phyloP scores from a whole-genome alignment of 1,140 invertebrate species.

The Penaeus japonicus region DNA sequence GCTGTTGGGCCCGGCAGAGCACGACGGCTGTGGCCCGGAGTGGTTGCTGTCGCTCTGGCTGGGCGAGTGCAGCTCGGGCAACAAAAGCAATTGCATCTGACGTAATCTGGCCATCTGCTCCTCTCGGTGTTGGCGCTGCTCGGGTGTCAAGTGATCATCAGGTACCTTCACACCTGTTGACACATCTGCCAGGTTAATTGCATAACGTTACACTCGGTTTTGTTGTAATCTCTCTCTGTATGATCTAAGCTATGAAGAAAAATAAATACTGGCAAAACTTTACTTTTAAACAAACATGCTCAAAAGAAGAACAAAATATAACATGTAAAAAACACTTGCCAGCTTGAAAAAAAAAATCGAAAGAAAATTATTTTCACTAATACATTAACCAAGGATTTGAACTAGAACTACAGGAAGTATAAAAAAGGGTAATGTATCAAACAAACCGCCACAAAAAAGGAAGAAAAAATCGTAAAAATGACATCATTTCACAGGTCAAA shows the following conservation, averaged over 20 bases:
- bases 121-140: constrained; percentile 92
- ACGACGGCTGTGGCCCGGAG: constrained; percentile 22
- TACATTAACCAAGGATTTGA: too few species aligned
- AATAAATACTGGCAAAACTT: background rate
- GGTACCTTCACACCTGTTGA: constrained; percentile 68
- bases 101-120: constrained; percentile 88
- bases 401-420: background rate
- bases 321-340: background rate
- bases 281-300: background rate
- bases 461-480: background rate
- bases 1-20: background rate
- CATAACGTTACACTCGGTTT: too few species aligned
- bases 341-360: background rate
- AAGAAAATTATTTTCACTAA: background rate
- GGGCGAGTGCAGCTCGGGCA: constrained; percentile 75
- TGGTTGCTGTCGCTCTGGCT: constrained; percentile 25
- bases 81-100: constrained; percentile 92
- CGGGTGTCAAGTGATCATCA: constrained; percentile 95
- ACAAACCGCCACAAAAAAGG: background rate
- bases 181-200: constrained; percentile 1
- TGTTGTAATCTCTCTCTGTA: background rate
- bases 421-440: background rate
- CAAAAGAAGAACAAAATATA: too few species aligned
- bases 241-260: background rate
- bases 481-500: background rate